Evolutionary conservation across 1,140 invertebrate genomes (phyloP).

Genomic region (Choristoneura fumiferana): DNA sequence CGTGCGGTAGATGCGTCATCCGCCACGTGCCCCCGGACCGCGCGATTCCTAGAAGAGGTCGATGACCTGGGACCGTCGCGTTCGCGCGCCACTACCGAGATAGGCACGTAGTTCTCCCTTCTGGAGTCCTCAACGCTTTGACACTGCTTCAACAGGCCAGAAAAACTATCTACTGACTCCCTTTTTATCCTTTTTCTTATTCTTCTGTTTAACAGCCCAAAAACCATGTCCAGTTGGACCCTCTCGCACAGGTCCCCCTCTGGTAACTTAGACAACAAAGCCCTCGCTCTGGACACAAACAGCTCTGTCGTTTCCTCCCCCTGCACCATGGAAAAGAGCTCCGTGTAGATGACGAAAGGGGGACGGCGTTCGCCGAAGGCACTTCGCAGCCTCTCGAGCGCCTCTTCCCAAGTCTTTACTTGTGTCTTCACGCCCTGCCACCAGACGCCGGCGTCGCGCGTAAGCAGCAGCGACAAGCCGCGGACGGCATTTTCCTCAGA

Average conservation of each 20-base stretch:
- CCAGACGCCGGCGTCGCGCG: slow-evolving; percentile 35
- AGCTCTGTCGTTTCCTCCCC: slow-evolving; percentile 22
- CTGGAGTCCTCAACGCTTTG: too few species aligned
- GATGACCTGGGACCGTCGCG: too few species aligned
- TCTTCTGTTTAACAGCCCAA: slow-evolving; percentile 19
- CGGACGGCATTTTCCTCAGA: neutral
- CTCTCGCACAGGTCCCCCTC: slow-evolving; percentile 22
- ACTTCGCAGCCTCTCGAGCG: slow-evolving; percentile 20
- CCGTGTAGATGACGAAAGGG: slow-evolving; percentile 29
- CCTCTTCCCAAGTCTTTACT: slow-evolving; percentile 25
- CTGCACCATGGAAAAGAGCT: slow-evolving; percentile 25
- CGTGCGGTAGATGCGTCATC: too few species aligned
- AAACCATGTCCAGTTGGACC: slow-evolving; percentile 26
- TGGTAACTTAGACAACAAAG: slow-evolving; percentile 21
- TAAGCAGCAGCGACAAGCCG: slow-evolving; percentile 14
- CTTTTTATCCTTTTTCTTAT: slow-evolving; percentile 22
- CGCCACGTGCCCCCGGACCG: too few species aligned
- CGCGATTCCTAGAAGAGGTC: too few species aligned
- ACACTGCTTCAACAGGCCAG: too few species aligned
- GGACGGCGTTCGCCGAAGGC: slow-evolving; percentile 25
- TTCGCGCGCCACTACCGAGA: too few species aligned
- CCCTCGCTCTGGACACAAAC: slow-evolving; percentile 20
- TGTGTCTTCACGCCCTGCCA: slow-evolving; percentile 36
- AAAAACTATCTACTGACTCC: too few species aligned
- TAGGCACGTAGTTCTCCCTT: too few species aligned